Base-by-base conservation (phyloP, 2,797 vertebrate genomes). In the Sebastolobus altivelis region DNA sequence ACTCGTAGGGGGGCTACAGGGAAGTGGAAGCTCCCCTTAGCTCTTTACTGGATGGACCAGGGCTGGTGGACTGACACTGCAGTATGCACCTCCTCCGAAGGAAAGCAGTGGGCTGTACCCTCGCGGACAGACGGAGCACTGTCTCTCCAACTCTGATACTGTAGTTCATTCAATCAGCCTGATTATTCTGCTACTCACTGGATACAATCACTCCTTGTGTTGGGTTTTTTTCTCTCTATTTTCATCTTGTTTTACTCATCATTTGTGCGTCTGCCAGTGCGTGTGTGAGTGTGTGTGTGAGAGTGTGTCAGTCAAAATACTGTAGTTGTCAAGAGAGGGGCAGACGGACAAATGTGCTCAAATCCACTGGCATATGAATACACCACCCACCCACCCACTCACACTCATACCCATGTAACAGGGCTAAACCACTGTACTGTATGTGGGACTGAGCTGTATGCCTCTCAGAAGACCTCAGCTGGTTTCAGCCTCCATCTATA, bases 1-100 rank as follows among this genome's bases (percentile, higher is more conserved):
- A 80, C 78, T 80, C 14, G 43, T 72, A 80, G 83, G 81, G 3
- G 75, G 82, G 46, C 78, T 80, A 72, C 68, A 81, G 80, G 87
- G 87, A 88, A 76, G 85, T 83, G 77, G 72, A 88, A 70, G 65
- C 74, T 83, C 80, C 79, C 55, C 75, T 84, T 86, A 70, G 80
- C 80, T 89, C 86, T 86, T 88, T 85, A 80, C 78, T 80, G 82
- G 83, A 85, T 83, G 90, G 92, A 92, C 90, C 89, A 87, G 82
- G 85, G 87, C 79, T 75, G 85, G 83, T 89, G 86, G 88, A 89
- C 83, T 85, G 87, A 84, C 71, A 58, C 87, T 87, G 84, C 88
- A 85, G 87, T 86, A 80, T 88, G 82, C 87, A 90, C 88, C 89
- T 94, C 88, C 81, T 88, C 69, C 4, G 58, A 85, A 54, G 80